Evolutionary conservation across 2,888 invertebrate genomes (phyloP).

Genomic region (Ethmia dodecea): DNA sequence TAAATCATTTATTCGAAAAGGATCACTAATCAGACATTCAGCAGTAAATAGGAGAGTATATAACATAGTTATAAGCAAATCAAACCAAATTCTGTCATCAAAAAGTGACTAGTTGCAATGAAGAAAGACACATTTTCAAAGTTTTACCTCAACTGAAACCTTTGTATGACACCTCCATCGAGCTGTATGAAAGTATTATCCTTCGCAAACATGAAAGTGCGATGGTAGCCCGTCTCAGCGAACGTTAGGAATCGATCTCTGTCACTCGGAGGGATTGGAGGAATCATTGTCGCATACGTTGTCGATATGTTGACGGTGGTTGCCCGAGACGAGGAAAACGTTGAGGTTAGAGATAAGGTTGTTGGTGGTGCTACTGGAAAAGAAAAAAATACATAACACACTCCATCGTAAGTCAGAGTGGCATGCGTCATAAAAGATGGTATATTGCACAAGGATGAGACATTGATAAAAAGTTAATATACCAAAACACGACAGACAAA

Average conservation of each 20-base stretch:
- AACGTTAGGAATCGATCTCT: constrained; percentile 89
- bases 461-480: too few species aligned
- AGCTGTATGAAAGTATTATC: constrained; percentile 94
- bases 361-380: constrained; percentile 52
- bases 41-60: too few species aligned
- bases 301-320: constrained; percentile 69
- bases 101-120: too few species aligned
- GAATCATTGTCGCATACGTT: constrained; percentile 65
- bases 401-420: too few species aligned
- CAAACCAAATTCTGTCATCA: too few species aligned
- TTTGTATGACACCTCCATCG: constrained; percentile 92
- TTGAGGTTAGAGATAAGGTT: constrained; percentile 43
- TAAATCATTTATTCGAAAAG: too few species aligned
- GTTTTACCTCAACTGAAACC: constrained; percentile 91
- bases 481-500: too few species aligned
- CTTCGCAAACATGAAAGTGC: constrained; percentile 94
- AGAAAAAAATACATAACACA: background rate
- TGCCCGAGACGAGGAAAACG: constrained; percentile 30
- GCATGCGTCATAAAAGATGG: too few species aligned
- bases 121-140: too few species aligned
- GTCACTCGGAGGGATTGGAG: constrained; percentile 84
- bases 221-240: constrained; percentile 89
- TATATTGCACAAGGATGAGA: too few species aligned
- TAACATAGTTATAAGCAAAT: too few species aligned
- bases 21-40: too few species aligned